A percentile compares a stretch with the other conserved stretches of the same genome.
phyloP scores from a whole-genome alignment of 2,113 vertebrate species.

The Coptodon bakossiorum region DNA sequence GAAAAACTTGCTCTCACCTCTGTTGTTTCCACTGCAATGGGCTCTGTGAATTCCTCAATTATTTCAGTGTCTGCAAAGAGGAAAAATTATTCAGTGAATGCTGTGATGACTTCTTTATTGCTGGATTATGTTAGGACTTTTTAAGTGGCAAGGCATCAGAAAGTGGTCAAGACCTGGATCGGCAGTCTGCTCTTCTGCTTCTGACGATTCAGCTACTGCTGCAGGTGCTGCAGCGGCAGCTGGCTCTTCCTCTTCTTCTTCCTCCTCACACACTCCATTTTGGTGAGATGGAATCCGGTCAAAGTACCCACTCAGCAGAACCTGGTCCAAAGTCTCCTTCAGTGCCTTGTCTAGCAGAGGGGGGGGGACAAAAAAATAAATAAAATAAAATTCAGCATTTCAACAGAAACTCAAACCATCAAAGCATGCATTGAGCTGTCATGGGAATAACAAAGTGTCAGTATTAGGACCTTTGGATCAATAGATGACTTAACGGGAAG shows the following conservation, averaged over 20 bases:
- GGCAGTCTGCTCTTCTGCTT: conserved; percentile 78
- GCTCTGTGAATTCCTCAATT: conserved; percentile 86
- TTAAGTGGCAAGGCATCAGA: not conserved
- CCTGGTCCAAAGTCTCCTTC: conserved; percentile 84
- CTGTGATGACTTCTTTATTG: not conserved
- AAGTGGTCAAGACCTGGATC: conserved; percentile 76
- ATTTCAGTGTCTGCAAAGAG: conserved; percentile 81
- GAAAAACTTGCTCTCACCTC: conserved; percentile 74
- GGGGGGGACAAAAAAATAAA: not conserved
- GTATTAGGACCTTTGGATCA: not conserved
- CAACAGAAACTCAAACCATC: not conserved
- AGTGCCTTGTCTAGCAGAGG: conserved; percentile 82
- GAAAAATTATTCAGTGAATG: not conserved
- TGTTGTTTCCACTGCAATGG: conserved; percentile 87
- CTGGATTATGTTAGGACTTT: not conserved
- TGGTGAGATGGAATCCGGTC: conserved; percentile 86
- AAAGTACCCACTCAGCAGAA: conserved; percentile 92
- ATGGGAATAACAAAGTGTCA: not conserved
- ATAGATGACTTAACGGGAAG: not conserved
- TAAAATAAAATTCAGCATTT: not conserved
- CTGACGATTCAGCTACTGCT: conserved; percentile 65
- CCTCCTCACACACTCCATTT: conserved; percentile 88
- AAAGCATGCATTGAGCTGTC: not conserved
- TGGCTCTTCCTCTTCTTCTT: conserved; percentile 75
- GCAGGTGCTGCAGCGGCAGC: not conserved